Evolutionary conservation across 2,888 invertebrate species (phyloP).

Genomic region (Caenorhabditis sp.): DNA sequence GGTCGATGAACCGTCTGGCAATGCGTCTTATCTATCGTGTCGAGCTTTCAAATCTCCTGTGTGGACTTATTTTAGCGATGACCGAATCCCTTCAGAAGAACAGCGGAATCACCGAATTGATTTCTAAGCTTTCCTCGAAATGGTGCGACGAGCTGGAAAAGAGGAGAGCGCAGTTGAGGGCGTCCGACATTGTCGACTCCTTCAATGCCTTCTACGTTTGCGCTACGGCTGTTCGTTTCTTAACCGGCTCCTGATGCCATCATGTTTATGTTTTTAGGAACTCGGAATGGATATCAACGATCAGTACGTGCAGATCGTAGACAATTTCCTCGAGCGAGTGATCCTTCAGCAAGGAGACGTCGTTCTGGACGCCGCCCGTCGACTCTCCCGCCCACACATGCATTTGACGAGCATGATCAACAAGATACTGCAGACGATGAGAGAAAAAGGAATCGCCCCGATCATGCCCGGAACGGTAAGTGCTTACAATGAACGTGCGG

Average conservation of each 20-base stretch:
- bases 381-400: conserved; percentile 52
- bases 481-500: too few relatives aligned
- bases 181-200: conserved; percentile 45
- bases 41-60: conserved; percentile 50
- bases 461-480: conserved; percentile 46
- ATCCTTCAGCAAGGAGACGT: conserved; percentile 54
- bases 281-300: conserved; percentile 30
- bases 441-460: conserved; percentile 34
- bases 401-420: conserved; percentile 59
- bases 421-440: conserved; percentile 53
- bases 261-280: conserved; percentile 9
- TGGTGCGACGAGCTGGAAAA: conserved; percentile 57
- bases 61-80: conserved; percentile 47
- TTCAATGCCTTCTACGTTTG: conserved; percentile 47
- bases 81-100: conserved; percentile 28
- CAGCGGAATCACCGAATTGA: conserved; percentile 24
- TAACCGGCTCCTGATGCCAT: not conserved
- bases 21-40: conserved; percentile 51
- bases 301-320: conserved; percentile 27
- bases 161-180: conserved; percentile 45
- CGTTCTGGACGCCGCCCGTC: conserved; percentile 56
- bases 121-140: conserved; percentile 40
- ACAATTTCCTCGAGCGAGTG: conserved; percentile 46
- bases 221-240: conserved; percentile 8
- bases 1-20: conserved; percentile 45